These are phyloP conservation scores for Eilema depressum DNA, from an alignment of 2,888 invertebrate species.

Conservation along the genomic window DNA sequence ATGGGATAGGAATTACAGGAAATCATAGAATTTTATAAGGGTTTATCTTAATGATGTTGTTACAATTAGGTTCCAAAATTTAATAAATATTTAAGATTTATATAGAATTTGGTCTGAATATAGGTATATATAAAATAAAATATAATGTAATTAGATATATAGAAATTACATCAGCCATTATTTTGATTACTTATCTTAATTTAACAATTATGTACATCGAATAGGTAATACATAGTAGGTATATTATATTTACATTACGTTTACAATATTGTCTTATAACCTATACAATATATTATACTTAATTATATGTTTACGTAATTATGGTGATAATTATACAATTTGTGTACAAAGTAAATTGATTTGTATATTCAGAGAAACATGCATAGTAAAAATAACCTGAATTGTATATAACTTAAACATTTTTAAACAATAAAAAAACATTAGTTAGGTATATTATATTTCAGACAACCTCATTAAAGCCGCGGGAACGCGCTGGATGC, in stretches of 20 bases:
- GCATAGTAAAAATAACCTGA: too few relatives aligned
- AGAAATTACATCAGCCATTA: not conserved
- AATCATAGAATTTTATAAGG: not conserved
- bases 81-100: not conserved
- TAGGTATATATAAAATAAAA: not conserved
- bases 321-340: too few relatives aligned
- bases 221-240: not conserved
- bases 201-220: slow-evolving; percentile 1
- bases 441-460: too few relatives aligned
- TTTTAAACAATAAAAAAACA: not conserved
- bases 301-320: too few relatives aligned
- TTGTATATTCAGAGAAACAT: not conserved
- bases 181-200: not conserved
- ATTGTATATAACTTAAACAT: not conserved
- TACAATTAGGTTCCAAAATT: too few relatives aligned
- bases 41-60: not conserved
- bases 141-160: not conserved
- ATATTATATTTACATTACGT: slow-evolving; percentile 7
- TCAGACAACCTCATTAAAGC: too few relatives aligned
- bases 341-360: not conserved
- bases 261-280: slow-evolving; percentile 1
- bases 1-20: not conserved
- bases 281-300: not conserved
- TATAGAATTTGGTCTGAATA: not conserved
- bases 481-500: too few relatives aligned